Evolutionary conservation across 1,140 invertebrate genomes (phyloP).

Genomic region (Diachasma alloeum): DNA sequence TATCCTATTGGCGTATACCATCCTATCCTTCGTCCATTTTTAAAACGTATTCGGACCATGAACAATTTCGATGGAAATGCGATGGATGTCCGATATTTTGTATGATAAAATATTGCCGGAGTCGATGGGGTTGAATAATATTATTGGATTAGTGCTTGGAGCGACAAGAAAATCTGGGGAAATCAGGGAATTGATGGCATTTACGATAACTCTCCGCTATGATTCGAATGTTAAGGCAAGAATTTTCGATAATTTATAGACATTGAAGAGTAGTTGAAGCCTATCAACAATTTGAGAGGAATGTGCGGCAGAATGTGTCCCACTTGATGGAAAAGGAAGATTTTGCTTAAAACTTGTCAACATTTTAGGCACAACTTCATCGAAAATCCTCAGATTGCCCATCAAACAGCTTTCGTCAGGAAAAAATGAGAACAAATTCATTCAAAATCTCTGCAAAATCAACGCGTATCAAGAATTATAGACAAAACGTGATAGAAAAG

Average conservation of each 20-base stretch:
- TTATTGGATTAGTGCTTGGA: background rate
- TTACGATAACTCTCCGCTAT: background rate
- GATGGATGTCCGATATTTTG: slow-evolving; percentile 60
- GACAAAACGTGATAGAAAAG: too few species aligned
- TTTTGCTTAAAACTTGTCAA: too few species aligned
- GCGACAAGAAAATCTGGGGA: slow-evolving; percentile 6
- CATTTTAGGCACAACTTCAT: too few species aligned
- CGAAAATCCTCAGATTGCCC: too few species aligned
- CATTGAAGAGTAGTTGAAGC: too few species aligned
- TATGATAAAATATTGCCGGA: slow-evolving; percentile 59
- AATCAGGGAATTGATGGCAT: background rate
- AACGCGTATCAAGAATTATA: too few species aligned
- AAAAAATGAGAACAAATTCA: too few species aligned
- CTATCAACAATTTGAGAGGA: too few species aligned
- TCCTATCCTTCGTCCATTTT: background rate
- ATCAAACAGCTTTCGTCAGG: too few species aligned
- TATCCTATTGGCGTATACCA: slow-evolving; percentile 15
- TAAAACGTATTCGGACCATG: slow-evolving; percentile 29
- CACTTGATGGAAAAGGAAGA: too few species aligned
- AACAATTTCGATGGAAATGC: slow-evolving; percentile 64
- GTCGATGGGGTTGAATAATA: slow-evolving; percentile 32
- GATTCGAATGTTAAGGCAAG: background rate
- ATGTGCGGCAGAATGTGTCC: too few species aligned
- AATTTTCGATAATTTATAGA: background rate
- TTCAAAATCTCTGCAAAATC: too few species aligned